phyloP scores from a whole-genome alignment of 2,888 invertebrate genomes.

The Pedicia rivosa region DNA sequence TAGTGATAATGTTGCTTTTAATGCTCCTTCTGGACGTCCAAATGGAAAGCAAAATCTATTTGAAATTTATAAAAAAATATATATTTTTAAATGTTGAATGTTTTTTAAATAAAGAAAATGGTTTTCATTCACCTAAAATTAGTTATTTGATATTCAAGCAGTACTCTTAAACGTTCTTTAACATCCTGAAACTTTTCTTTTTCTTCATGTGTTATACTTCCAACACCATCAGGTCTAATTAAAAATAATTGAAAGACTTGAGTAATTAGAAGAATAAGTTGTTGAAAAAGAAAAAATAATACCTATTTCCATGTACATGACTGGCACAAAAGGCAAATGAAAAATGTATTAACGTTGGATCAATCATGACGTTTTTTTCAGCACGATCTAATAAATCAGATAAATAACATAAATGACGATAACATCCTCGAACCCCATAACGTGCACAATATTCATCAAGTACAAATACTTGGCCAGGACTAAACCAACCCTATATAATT shows the following conservation, averaged over 20 bases:
- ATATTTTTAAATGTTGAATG: too few relatives aligned
- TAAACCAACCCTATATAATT: slow-evolving; percentile 84
- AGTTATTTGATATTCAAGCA: slow-evolving; percentile 95
- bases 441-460: slow-evolving; percentile 95
- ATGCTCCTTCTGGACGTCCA: slow-evolving; percentile 93
- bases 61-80: slow-evolving; percentile 22
- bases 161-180: slow-evolving; percentile 80
- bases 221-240: slow-evolving; percentile 91
- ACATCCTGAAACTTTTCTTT: slow-evolving; percentile 96
- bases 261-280: slow-evolving; percentile 2
- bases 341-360: slow-evolving; percentile 97
- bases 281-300: slow-evolving; percentile 19
- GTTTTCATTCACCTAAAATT: slow-evolving; percentile 83
- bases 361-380: slow-evolving; percentile 88
- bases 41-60: slow-evolving; percentile 98
- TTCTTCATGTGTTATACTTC: slow-evolving; percentile 95
- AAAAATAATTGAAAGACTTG: slow-evolving; percentile 2
- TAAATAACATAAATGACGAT: slow-evolving; percentile 90
- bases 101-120: slow-evolving; percentile 5
- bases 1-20: slow-evolving; percentile 91
- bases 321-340: slow-evolving; percentile 99
- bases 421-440: slow-evolving; percentile 95
- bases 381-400: slow-evolving; percentile 89
- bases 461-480: slow-evolving; percentile 97
- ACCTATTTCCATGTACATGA: slow-evolving; percentile 98